Evolutionary conservation across 2,797 vertebrate genomes (phyloP), one percentile per base, ranked within the genome.

Genomic region (Pelochelys cantorii): DNA sequence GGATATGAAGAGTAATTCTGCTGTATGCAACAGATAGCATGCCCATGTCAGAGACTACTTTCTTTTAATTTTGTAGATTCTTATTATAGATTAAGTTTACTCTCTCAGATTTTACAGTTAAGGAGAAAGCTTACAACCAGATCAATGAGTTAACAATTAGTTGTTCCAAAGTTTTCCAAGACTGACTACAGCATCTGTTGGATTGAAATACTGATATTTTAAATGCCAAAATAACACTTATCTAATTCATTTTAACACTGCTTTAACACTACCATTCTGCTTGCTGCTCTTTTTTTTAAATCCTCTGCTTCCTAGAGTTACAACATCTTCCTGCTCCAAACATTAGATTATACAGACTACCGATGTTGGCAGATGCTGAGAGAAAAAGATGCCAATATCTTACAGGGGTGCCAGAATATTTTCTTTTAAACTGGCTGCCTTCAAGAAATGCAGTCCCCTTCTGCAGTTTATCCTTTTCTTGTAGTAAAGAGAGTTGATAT

Each of bases 251-350:
- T 75, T 75, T 48, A 75, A 48, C 25, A 48, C 48, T 25, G 27
- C 37, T 6, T 48, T 27, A 71, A 71, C 42, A 77, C 23, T 77
- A 52, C 13, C 25, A 37, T 77, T 27, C 12, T 77, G 42, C 23
- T 74, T 57, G n/a, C 59, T 37, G 62, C 11, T 74, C 11, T 29
- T n/a, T 90, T 86, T 87, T 86, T 87, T 18, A 92, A 15, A 2
- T 5, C 4, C 54, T 83, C 37, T 42, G 7, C 79, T 82, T 84
- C 2, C 2, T 0, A 13, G 3, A 74, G 2, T 37, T 34, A 86
- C 82, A 8, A 77, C 52, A 1, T 1, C 2, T 5, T 52, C 4
- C 17, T 0, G 8, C 3, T 25, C 27, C 13, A 88, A 85, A 11
- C 23, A 84, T 55, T 71, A 22, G 20, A 37, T 71, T 71, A 34